A percentile compares a stretch with the other conserved stretches of the same genome.
Conservation (phyloP, 2,113 vertebrate genomes). For the Megaleporinus macrocephalus region DNA sequence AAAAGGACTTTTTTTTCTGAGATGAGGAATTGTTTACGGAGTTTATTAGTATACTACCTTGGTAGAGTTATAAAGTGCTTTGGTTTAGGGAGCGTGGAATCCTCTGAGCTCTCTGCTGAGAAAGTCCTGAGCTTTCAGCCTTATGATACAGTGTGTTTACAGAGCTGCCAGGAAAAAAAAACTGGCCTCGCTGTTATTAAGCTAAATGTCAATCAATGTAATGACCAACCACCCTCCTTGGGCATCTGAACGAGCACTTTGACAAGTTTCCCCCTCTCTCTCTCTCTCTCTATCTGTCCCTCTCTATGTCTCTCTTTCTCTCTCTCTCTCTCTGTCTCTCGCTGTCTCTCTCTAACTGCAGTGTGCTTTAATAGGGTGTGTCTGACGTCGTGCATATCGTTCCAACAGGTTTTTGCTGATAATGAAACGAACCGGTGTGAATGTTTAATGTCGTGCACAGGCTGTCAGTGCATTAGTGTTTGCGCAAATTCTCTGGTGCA, state of each 20-base stretch:
- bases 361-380: conserved; percentile 49
- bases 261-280: conserved; percentile 37
- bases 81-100: conserved; percentile 37
- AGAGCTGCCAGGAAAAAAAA: conserved; percentile 48
- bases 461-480: conserved; percentile 46
- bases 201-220: conserved; percentile 60
- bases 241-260: conserved; percentile 50
- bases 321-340: conserved; percentile 25
- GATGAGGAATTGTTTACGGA: conserved; percentile 40
- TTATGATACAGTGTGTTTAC: conserved; percentile 58
- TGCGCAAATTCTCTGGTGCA: conserved; percentile 45
- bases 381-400: conserved; percentile 42
- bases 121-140: conserved; percentile 49
- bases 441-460: conserved; percentile 41
- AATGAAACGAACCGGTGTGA: conserved; percentile 42
- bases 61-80: conserved; percentile 45
- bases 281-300: conserved; percentile 27
- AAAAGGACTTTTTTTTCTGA: conserved; percentile 7
- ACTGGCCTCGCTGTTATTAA: conserved; percentile 53
- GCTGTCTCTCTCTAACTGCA: conserved; percentile 38
- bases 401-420: conserved; percentile 46
- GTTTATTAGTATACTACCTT: conserved; percentile 42
- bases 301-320: conserved; percentile 30
- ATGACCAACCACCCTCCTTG: conserved; percentile 48
- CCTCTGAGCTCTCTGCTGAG: conserved; percentile 33